Base-by-base conservation (phyloP, 2,888 invertebrate species). In the Melangyna quadrimaculata region DNA sequence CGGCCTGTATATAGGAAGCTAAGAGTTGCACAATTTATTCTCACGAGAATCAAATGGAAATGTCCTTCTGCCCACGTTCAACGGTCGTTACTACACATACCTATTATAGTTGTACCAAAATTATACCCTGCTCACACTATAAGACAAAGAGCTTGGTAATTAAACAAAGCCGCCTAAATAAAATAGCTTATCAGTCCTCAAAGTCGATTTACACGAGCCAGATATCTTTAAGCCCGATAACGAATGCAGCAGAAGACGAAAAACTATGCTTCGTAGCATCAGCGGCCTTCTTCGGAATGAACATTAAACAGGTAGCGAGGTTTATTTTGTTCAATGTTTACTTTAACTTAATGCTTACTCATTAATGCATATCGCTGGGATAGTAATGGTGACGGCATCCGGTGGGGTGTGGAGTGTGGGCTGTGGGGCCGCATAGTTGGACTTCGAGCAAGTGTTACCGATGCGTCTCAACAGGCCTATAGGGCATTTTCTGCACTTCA, bases 401-500 rank as follows among this genome's bases (percentile, higher is more conserved):
- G n/a, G n/a, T n/a, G n/a, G n/a, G n/a, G n/a, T n/a, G n/a, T n/a
- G n/a, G n/a, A n/a, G n/a, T n/a, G n/a, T n/a, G n/a, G n/a, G n/a
- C n/a, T n/a, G n/a, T n/a, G 35, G 24, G 10, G 12, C 45, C 8
- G 7, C n/a, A n/a, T 32, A 53, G 37, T 48, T 24, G 17, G 5
- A 40, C 40, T 17, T 51, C 8, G 14, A 24, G 22, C 12, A 9
- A 51, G 19, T 40, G 4, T 61, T 29, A 32, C 14, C 12, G 37
- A 10, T 24, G 71, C 71, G 51, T 55, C 37, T 53, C 43, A 32
- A 61, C 12, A 17, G 27, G 7, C 55, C 17, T 14, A 65, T 19
- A 78, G 82, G 87, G 82, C 55, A 87, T 65, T 86, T 86, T 86
- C 87, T 71, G 51, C 82, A 82, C 87, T 82, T 87, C 87, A 87